Percentiles rank a stretch among this genome's conserved stretches.
These are phyloP conservation scores for Ailurus styani DNA, from an alignment of 2,113 vertebrate genomes.

Conservation along the genomic window DNA sequence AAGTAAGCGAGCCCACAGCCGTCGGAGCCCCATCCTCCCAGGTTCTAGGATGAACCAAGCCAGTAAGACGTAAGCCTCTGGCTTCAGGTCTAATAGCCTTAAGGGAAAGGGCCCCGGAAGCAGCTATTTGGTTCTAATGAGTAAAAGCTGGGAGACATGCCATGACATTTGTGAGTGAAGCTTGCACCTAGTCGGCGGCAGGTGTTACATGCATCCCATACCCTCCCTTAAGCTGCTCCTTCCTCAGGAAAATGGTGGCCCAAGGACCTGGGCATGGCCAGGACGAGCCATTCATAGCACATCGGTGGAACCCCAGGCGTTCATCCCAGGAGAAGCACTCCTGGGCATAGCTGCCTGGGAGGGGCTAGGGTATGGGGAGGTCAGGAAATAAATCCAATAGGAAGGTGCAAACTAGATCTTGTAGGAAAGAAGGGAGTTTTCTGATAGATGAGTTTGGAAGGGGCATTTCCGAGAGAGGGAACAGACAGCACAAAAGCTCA, in stretches of 20 bases:
- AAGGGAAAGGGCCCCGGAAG: neutral
- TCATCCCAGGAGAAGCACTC: neutral
- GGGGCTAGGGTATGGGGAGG: neutral
- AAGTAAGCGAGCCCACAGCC: neutral
- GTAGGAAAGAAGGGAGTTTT: neutral
- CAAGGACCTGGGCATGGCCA: neutral
- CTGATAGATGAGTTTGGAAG: neutral
- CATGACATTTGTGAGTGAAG: neutral
- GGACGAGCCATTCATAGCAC: neutral
- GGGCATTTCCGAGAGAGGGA: neutral
- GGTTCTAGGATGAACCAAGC: neutral
- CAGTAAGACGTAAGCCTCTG: neutral
- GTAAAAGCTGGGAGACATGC: neutral
- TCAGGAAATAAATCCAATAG: neutral
- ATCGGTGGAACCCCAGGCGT: neutral
- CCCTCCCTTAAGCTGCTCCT: neutral
- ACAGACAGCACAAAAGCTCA: neutral
- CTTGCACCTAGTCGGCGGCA: neutral
- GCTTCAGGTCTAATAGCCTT: neutral
- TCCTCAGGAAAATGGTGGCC: neutral
- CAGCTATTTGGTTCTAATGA: neutral
- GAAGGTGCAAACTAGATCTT: neutral
- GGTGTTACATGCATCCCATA: neutral
- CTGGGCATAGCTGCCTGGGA: neutral
- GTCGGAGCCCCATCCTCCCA: neutral